Evolutionary conservation across 1,140 invertebrate genomes (phyloP).

Genomic region (Pachyrhynchus sulphureomaculatus): DNA sequence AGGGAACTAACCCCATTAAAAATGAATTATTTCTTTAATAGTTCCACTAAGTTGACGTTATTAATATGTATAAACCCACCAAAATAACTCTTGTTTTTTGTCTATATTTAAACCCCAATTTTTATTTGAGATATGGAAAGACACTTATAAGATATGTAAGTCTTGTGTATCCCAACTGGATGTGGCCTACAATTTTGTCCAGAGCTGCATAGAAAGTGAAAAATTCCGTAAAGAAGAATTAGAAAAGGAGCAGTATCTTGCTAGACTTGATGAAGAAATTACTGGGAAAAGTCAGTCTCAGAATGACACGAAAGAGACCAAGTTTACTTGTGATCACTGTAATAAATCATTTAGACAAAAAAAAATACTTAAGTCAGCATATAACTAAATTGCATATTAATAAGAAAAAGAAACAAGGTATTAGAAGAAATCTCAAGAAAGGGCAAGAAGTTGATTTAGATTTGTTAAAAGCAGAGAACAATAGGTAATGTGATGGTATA

Average conservation of each 20-base stretch:
- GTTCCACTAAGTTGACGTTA: too few relatives aligned
- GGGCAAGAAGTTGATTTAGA: not conserved
- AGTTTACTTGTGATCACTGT: constrained; percentile 24
- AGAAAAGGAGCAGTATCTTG: not conserved
- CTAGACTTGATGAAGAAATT: not conserved
- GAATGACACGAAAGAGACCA: not conserved
- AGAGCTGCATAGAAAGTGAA: constrained; percentile 24
- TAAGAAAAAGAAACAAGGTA: not conserved
- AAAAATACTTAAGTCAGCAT: constrained; percentile 23
- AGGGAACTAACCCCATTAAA: too few relatives aligned
- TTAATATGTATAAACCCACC: too few relatives aligned
- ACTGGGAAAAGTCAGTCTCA: not conserved
- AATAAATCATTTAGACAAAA: constrained; percentile 20
- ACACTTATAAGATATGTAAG: constrained; percentile 16
- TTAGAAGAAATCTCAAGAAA: not conserved
- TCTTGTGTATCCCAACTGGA: constrained; percentile 18
- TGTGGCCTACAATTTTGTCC: constrained; percentile 15
- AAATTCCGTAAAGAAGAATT: constrained; percentile 6
- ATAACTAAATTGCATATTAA: constrained; percentile 19
- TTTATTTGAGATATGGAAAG: constrained; percentile 22
- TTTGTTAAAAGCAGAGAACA: not conserved
- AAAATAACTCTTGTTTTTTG: too few relatives aligned
- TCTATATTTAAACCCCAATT: too few relatives aligned
- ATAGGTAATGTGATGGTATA: not conserved
- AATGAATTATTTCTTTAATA: too few relatives aligned